Evolutionary conservation across 2,113 vertebrate species (phyloP), one percentile per base, ranked within the genome.

Genomic region (Platysternon megacephalum): DNA sequence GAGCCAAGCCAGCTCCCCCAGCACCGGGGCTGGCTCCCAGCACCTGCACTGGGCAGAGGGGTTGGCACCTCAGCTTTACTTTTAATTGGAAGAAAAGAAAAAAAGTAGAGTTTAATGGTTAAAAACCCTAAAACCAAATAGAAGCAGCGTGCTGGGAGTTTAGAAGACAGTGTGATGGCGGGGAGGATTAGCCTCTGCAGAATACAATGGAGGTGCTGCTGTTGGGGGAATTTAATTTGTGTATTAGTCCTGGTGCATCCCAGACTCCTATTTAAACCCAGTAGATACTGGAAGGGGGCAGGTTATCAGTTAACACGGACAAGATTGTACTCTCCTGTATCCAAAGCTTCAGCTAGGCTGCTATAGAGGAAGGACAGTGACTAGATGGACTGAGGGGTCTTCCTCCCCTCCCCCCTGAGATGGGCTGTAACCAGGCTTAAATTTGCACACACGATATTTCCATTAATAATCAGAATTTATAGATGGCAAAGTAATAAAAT

Each of bases 401-500:
- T 5, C 35, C 17, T 1, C n/a, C 32, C 2, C 4, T 12, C 11
- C 10, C 11, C 28, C 5, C 11, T 8, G 2, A 10, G 7, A 55
- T 24, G 4, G 8, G 53, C 26, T 11, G 26, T 56, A 56, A 55
- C 10, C 10, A 55, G 24, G 53, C 53, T 55, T 55, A 1, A 10
- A 52, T 52, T 52, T n/a, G 2, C 3, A 3, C 16, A 19, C 35
- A 16, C 3, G 35, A 5, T n/a, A n/a, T 35, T 35, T 4, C 35
- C 8, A 19, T 68, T 19, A n/a, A 19, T 19, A 21, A 39, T 39
- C n/a, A 39, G 17, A n/a, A n/a, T 35, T 35, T 8, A 35, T 19
- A 19, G n/a, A 5, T 5, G 65, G 8, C 35, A n/a, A 68, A 56
- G 26, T 24, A 58, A n/a, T 14, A 13, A 61, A 32, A 29, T 14